Conservation (phyloP, 1,140 invertebrate genomes). For the Eciton burchellii region DNA sequence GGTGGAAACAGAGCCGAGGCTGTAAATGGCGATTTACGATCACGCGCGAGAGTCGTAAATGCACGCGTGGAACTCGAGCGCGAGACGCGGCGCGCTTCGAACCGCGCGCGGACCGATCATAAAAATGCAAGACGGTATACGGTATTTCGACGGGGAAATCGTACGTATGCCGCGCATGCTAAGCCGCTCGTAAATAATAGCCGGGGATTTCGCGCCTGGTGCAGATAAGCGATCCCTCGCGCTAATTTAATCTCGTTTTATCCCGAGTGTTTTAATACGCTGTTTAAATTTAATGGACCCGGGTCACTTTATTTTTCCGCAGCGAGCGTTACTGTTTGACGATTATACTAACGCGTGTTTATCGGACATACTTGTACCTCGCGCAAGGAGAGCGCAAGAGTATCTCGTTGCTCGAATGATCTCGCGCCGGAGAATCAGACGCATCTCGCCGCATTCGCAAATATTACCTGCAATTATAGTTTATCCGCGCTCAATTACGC, state of each 20-base stretch:
- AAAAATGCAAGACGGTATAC: slow-evolving; percentile 47
- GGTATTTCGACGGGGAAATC: slow-evolving; percentile 32
- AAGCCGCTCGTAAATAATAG: slow-evolving; percentile 58
- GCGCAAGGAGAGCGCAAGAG: neutral
- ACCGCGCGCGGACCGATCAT: slow-evolving; percentile 22
- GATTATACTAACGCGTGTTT: slow-evolving; percentile 50
- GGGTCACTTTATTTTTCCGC: slow-evolving; percentile 47
- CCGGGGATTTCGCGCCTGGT: slow-evolving; percentile 37
- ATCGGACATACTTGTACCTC: neutral
- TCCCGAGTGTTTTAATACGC: slow-evolving; percentile 56
- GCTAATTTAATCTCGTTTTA: slow-evolving; percentile 60
- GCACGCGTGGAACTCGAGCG: neutral
- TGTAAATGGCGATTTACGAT: slow-evolving; percentile 53
- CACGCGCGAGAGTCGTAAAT: slow-evolving; percentile 44
- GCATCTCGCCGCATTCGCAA: neutral
- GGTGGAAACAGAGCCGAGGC: neutral
- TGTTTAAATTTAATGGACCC: slow-evolving; percentile 60
- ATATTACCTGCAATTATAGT: neutral
- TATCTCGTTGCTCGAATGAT: neutral
- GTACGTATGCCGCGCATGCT: slow-evolving; percentile 45
- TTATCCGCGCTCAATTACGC: neutral
- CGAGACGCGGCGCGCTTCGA: slow-evolving; percentile 14
- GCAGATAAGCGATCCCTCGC: slow-evolving; percentile 54
- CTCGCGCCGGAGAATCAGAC: neutral
- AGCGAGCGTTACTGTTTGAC: neutral